phyloP scores from a whole-genome alignment of 1,140 invertebrate species.

The Eupeodes corollae region DNA sequence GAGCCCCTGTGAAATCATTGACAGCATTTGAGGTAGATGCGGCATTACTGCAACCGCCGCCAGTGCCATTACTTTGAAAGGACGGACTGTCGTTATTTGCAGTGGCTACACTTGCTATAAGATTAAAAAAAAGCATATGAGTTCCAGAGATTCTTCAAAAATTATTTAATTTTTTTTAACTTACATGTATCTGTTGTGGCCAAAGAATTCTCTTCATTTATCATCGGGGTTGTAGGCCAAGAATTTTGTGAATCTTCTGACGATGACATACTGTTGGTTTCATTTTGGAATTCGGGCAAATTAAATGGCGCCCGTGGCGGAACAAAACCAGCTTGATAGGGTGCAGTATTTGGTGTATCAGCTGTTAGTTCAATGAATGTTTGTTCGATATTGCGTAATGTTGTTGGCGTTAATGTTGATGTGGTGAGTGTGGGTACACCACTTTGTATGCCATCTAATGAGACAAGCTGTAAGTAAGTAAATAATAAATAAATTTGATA shows the following conservation, averaged over 20 bases:
- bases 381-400: constrained; percentile 81
- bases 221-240: constrained; percentile 17
- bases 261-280: constrained; percentile 6
- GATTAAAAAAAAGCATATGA: neutral
- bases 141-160: neutral
- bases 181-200: constrained; percentile 36
- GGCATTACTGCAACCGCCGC: constrained; percentile 13
- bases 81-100: constrained; percentile 20
- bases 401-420: constrained; percentile 85
- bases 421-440: constrained; percentile 83
- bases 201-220: constrained; percentile 26
- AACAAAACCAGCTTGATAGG: constrained; percentile 83
- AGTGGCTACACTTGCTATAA: constrained; percentile 32
- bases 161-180: constrained; percentile 3
- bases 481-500: too few species aligned
- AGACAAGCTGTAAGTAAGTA: constrained; percentile 62
- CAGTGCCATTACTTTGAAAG: constrained; percentile 24
- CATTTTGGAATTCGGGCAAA: neutral
- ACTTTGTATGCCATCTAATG: constrained; percentile 68
- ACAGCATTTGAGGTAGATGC: constrained; percentile 22
- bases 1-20: constrained; percentile 24
- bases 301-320: constrained; percentile 45
- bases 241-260: constrained; percentile 29
- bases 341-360: constrained; percentile 55
- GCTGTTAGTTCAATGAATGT: constrained; percentile 56